phyloP scores from a whole-genome alignment of 2,888 invertebrate species.

The Eupithecia insigniata region DNA sequence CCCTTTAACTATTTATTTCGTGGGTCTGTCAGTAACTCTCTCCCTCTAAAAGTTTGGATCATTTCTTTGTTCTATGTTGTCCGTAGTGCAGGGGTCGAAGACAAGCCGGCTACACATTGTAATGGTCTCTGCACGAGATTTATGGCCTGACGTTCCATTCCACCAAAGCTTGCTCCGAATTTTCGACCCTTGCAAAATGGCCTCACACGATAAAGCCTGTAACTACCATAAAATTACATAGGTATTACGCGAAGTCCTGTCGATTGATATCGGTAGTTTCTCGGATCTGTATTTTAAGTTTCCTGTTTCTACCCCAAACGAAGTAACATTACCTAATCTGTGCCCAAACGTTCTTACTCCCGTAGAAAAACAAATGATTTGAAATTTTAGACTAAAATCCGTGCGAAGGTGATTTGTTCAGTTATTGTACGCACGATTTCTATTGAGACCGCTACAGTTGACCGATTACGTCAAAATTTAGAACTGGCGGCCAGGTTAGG shows the following conservation, averaged over 20 bases:
- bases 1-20: background rate
- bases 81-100: slow-evolving; percentile 35
- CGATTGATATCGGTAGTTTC: background rate
- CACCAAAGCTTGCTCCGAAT: slow-evolving; percentile 44
- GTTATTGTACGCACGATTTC: too few relatives aligned
- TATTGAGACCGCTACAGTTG: too few relatives aligned
- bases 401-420: too few relatives aligned
- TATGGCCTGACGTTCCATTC: slow-evolving; percentile 54
- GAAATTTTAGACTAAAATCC: too few relatives aligned
- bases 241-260: background rate
- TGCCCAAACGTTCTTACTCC: too few relatives aligned
- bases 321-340: too few relatives aligned
- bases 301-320: background rate
- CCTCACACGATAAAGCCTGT: slow-evolving; percentile 40
- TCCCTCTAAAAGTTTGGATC: background rate
- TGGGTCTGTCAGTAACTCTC: background rate
- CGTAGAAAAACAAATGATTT: too few relatives aligned
- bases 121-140: slow-evolving; percentile 59
- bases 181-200: slow-evolving; percentile 46
- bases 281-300: background rate
- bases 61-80: background rate
- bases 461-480: too few relatives aligned
- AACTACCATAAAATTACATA: background rate
- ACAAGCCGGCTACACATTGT: slow-evolving; percentile 56
- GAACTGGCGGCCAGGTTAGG: too few relatives aligned